phyloP scores from a whole-genome alignment of 2,113 vertebrate genomes.

The Vulpes lagopus region DNA sequence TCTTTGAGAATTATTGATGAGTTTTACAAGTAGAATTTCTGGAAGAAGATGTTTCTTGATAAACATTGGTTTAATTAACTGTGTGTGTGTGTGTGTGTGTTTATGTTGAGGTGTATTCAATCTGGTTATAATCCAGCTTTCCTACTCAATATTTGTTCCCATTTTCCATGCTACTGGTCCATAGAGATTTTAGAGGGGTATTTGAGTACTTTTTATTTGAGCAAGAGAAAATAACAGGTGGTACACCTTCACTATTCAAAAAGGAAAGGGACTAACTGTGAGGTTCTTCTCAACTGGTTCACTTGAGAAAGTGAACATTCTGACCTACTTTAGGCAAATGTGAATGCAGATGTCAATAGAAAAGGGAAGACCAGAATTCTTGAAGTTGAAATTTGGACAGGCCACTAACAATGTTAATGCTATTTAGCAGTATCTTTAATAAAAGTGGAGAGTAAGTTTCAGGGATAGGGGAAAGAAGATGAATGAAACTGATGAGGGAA shows the following conservation, averaged over 20 bases:
- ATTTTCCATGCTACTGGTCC: background rate
- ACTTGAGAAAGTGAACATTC: constrained; percentile 41
- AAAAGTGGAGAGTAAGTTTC: background rate
- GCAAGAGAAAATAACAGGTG: background rate
- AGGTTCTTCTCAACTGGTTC: background rate
- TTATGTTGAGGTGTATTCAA: background rate
- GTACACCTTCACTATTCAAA: background rate
- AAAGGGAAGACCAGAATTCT: background rate
- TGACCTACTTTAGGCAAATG: background rate
- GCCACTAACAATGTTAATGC: background rate
- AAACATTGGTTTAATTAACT: background rate
- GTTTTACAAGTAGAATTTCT: constrained; percentile 52
- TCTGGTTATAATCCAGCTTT: background rate
- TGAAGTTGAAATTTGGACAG: constrained; percentile 20
- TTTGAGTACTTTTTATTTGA: background rate
- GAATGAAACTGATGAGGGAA: background rate
- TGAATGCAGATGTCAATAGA: background rate
- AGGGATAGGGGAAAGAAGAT: background rate
- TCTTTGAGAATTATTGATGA: constrained; percentile 12
- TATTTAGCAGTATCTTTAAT: constrained; percentile 15
- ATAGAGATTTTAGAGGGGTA: background rate
- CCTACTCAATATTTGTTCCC: background rate
- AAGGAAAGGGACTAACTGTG: background rate
- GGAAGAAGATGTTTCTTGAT: background rate
- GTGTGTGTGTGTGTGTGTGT: background rate